Evolutionary conservation across 2,888 invertebrate genomes (phyloP).

Genomic region (Zhuqinia jingwanae): DNA sequence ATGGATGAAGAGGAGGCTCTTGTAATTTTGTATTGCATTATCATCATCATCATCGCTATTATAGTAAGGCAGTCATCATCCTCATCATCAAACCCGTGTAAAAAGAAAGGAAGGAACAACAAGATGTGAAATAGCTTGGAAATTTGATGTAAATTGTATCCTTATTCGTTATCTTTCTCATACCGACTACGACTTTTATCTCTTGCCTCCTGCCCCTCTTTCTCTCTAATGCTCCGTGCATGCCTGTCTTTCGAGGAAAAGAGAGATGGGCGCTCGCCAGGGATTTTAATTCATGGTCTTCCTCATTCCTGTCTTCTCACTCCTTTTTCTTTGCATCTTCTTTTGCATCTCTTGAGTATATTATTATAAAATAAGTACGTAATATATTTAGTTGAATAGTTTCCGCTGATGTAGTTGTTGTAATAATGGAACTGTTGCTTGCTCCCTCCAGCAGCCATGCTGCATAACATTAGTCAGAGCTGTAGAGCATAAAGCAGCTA

Average conservation of each 20-base stretch:
- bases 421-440: not conserved
- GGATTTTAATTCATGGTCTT: slow-evolving; percentile 57
- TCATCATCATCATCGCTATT: not conserved
- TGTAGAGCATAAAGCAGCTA: slow-evolving; percentile 4
- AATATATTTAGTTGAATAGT: not conserved
- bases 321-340: not conserved
- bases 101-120: slow-evolving; percentile 16
- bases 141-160: slow-evolving; percentile 64
- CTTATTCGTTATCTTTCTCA: not conserved
- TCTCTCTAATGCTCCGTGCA: not conserved
- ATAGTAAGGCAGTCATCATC: not conserved
- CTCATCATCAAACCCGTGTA: slow-evolving; percentile 25
- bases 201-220: not conserved
- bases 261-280: slow-evolving; percentile 27
- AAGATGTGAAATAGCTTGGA: slow-evolving; percentile 43
- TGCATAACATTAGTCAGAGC: no score
- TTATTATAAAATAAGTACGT: not conserved
- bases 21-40: slow-evolving; percentile 24
- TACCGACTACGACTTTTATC: not conserved
- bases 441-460: slow-evolving; percentile 19
- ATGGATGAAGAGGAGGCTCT: not conserved
- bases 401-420: not conserved
- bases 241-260: not conserved
- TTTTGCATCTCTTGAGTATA: not conserved
- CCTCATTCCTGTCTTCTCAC: slow-evolving; percentile 26